Percentiles rank a stretch among this genome's conserved stretches.
Evolutionary conservation across 2,888 invertebrate genomes (phyloP).

Genomic region (Eupithecia inturbata): DNA sequence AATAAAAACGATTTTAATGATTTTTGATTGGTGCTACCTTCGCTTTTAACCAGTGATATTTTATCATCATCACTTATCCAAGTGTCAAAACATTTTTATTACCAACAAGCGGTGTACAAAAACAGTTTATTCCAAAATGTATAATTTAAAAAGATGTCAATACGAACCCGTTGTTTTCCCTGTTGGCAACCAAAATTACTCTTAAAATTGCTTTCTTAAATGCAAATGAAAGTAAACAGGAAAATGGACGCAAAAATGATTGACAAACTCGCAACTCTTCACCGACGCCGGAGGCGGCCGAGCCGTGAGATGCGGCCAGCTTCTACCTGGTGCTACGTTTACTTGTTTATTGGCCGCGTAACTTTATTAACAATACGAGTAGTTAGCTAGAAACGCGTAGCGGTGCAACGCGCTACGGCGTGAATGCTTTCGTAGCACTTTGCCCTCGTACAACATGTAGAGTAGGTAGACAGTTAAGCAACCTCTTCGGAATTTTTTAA

Average conservation of each 20-base stretch:
- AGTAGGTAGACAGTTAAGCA: not conserved
- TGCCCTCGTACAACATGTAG: not conserved
- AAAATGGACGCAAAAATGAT: conserved; percentile 67
- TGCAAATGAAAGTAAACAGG: conserved; percentile 69
- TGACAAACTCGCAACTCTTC: conserved; percentile 60
- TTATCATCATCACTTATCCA: not conserved
- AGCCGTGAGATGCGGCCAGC: not conserved
- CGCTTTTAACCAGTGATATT: too few relatives aligned
- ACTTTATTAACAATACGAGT: too few relatives aligned
- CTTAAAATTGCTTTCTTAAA: conserved; percentile 66
- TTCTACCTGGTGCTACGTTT: not conserved
- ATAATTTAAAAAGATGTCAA: conserved; percentile 33
- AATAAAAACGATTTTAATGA: too few relatives aligned
- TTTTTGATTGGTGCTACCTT: too few relatives aligned
- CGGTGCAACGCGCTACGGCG: not conserved
- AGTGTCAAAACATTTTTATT: not conserved
- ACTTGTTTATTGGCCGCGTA: too few relatives aligned
- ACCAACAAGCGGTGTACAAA: conserved; percentile 3
- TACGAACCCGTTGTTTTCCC: conserved; percentile 36
- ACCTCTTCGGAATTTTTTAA: not conserved
- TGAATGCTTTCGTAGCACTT: conserved; percentile 15
- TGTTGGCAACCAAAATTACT: conserved; percentile 50
- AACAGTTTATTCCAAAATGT: conserved; percentile 6
- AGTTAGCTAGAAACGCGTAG: not conserved
- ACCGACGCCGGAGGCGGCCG: conserved; percentile 25